Evolutionary conservation across 1,140 invertebrate species (phyloP), one percentile per base, ranked within the genome.

Genomic region (Lepidostoma basale): DNA sequence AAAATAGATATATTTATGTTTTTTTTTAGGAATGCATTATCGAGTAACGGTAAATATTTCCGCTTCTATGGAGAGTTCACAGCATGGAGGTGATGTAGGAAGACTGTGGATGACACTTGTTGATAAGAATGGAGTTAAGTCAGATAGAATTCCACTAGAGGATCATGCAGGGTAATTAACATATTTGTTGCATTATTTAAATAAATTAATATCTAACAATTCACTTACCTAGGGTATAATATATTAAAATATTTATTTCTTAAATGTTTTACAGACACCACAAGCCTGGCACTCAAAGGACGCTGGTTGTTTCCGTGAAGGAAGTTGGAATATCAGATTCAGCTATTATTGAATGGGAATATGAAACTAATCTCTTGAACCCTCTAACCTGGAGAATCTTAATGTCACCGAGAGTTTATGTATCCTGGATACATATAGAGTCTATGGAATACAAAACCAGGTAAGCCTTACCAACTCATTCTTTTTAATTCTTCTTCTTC

Each of bases 351-450:
- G 85, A 89, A 70, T 94, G 91, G 91, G 86, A 88, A 72, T 92
- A 92, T 70, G 86, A 89, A 66, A 89, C 88, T 1, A 92, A 87
- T 58, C 75, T 92, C 6, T 86, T 94, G 65, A 94, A 94, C 78
- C 91, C 92, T 0, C 84, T 94, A 36, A 93, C 92, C 0, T 94
- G 92, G 92, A 83, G 92, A 62, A 77, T 93, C 3, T 78, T 94
- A 6, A 84, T 88, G 58, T 87, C 86, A 14, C 89, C 92, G 0
- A 85, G 86, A 58, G 86, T 91, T 33, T 91, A 89, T 72, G 78
- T 93, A 25, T 86, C 88, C 26, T 88, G 87, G 45, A 76, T 93
- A n/a, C 85, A 85, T 16, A 79, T 93, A 28, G 88, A 90, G 62
- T 88, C 85, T n/a, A 78, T 92, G 68, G 90, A 92, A 78, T 85